These are phyloP conservation scores for Pyxicephalus adspersus DNA, from an alignment of 2,113 vertebrate genomes.

Conservation along the genomic window DNA sequence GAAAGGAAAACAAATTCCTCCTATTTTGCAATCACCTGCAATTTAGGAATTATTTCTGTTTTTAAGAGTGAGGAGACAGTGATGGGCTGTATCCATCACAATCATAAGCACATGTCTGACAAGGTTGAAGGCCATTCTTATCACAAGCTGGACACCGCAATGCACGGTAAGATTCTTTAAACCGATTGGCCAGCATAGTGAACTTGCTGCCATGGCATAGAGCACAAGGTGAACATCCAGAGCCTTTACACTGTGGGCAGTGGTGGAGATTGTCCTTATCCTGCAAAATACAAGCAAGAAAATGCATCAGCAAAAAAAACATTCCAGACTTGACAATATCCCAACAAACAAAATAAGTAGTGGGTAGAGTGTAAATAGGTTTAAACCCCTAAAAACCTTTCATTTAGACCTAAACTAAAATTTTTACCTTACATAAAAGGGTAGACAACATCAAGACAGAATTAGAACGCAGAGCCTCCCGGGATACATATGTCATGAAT, in stretches of 20 bases:
- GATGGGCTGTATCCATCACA: not conserved
- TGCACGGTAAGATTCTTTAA: conserved; percentile 91
- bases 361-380: too few species aligned
- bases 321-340: too few species aligned
- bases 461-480: too few species aligned
- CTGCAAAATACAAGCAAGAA: conserved; percentile 64
- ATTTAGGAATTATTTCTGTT: not conserved
- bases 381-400: too few species aligned
- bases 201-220: conserved; percentile 98
- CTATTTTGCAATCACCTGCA: too few species aligned
- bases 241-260: conserved; percentile 87
- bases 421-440: too few species aligned
- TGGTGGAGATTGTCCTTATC: conserved; percentile 48
- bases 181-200: conserved; percentile 94
- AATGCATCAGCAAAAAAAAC: not conserved
- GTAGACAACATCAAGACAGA: too few species aligned
- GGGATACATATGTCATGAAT: too few species aligned
- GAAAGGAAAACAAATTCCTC: too few species aligned
- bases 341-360: too few species aligned
- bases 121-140: conserved; percentile 86
- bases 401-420: too few species aligned
- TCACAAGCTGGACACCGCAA: conserved; percentile 91
- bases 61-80: conserved; percentile 10
- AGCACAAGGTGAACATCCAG: conserved; percentile 87
- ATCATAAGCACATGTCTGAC: conserved; percentile 75